Percentiles rank a stretch among this genome's conserved stretches.
phyloP scores from a whole-genome alignment of 2,888 invertebrate species.

The Ligdia adustata region DNA sequence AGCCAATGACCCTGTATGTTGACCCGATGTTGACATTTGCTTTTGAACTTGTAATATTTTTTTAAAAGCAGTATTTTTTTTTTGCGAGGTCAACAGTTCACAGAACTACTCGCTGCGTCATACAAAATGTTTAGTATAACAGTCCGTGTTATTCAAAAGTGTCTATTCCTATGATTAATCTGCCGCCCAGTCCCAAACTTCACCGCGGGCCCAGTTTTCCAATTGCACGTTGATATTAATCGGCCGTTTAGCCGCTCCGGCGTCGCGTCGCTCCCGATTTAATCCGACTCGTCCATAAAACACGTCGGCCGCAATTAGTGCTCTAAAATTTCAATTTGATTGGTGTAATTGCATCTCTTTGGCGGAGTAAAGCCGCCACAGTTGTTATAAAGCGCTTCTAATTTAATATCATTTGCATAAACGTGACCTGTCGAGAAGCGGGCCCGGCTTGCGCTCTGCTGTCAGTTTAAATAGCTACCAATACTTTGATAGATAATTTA shows the following conservation, averaged over 20 bases:
- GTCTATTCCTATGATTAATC: too few species aligned
- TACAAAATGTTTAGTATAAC: too few species aligned
- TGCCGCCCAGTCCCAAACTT: too few species aligned
- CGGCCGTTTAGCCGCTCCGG: constrained; percentile 28
- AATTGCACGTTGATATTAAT: constrained; percentile 21
- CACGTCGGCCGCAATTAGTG: constrained; percentile 77
- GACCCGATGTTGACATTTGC: too few species aligned
- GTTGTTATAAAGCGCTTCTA: constrained; percentile 83
- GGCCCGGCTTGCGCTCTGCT: constrained; percentile 24
- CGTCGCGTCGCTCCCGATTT: constrained; percentile 10
- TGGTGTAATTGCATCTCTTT: constrained; percentile 83
- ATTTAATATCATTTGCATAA: constrained; percentile 84
- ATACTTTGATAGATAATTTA: too few species aligned
- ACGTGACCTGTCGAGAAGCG: constrained; percentile 65
- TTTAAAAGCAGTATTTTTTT: too few species aligned
- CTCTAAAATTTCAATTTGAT: constrained; percentile 80
- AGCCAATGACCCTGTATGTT: too few species aligned
- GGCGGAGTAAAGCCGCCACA: constrained; percentile 69
- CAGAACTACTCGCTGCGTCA: too few species aligned
- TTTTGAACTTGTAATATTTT: too few species aligned
- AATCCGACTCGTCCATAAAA: constrained; percentile 56
- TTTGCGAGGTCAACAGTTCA: too few species aligned
- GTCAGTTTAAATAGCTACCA: constrained; percentile 19
- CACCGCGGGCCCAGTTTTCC: too few species aligned
- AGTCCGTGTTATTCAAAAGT: too few species aligned